phyloP scores from a whole-genome alignment of 2,888 invertebrate species.

The Oscheius myriophilus region DNA sequence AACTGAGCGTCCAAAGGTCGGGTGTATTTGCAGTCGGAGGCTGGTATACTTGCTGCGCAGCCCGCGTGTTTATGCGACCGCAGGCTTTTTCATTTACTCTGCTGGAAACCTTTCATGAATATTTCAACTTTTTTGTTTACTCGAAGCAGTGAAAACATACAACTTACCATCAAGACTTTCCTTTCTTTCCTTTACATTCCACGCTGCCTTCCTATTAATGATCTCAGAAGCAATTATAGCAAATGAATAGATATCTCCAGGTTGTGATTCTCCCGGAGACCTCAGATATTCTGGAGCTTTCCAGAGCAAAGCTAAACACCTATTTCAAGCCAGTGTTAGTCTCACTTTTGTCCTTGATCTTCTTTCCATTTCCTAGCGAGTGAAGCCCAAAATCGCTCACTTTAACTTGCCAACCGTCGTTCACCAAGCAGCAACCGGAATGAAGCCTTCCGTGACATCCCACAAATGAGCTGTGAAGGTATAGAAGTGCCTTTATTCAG shows the following conservation, averaged over 20 bases:
- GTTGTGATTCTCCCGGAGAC: constrained; percentile 43
- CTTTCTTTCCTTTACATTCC: constrained; percentile 55
- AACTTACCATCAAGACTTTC: constrained; percentile 48
- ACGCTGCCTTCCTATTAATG: constrained; percentile 60
- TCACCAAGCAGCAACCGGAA: constrained; percentile 58
- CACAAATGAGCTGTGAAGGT: constrained; percentile 52
- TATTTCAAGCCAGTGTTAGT: neutral
- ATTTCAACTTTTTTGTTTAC: too few relatives aligned
- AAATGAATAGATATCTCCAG: constrained; percentile 65
- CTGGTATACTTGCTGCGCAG: too few relatives aligned
- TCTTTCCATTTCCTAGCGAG: constrained; percentile 38
- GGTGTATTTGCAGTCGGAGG: too few relatives aligned
- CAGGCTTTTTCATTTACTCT: too few relatives aligned
- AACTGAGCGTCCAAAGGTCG: too few relatives aligned
- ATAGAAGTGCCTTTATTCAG: constrained; percentile 49
- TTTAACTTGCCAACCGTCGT: constrained; percentile 61
- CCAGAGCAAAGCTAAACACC: constrained; percentile 48
- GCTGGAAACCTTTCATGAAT: too few relatives aligned
- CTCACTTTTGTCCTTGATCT: constrained; percentile 28
- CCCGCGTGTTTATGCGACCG: too few relatives aligned
- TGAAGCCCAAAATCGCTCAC: constrained; percentile 46
- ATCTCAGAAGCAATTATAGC: constrained; percentile 64
- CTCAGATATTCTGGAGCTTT: constrained; percentile 61
- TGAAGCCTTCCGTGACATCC: constrained; percentile 51
- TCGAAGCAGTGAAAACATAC: neutral